phyloP scores from a whole-genome alignment of 2,888 invertebrate species.

The Cylloceria caligata region DNA sequence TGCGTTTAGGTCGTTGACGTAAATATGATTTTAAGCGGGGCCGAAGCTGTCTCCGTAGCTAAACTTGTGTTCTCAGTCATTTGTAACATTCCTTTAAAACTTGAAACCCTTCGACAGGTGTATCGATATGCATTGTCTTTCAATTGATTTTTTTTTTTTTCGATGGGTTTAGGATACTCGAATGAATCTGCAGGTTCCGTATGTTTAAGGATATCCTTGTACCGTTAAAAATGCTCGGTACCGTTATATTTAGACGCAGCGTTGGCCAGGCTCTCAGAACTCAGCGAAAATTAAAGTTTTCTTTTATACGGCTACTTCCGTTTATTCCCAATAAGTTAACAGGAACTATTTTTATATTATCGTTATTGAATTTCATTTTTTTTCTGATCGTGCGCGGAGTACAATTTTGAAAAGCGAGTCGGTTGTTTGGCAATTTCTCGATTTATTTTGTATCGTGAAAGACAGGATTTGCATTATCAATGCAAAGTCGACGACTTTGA shows the following conservation, averaged over 20 bases:
- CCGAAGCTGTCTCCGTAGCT: background rate
- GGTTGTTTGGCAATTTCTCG: background rate
- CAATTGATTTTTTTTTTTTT: background rate
- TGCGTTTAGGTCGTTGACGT: too few relatives aligned
- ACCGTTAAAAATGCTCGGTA: conserved; percentile 61
- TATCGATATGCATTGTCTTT: background rate
- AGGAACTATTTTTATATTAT: background rate
- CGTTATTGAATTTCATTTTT: background rate
- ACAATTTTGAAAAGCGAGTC: background rate
- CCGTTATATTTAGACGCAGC: conserved; percentile 60
- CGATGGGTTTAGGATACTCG: background rate
- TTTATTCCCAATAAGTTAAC: background rate
- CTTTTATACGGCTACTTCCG: background rate
- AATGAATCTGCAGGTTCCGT: conserved; percentile 11
- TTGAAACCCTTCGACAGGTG: background rate
- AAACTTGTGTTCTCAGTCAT: background rate
- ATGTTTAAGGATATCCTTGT: conserved; percentile 44
- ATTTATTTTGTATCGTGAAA: background rate
- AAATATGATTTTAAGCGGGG: background rate
- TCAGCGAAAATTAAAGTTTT: conserved; percentile 9
- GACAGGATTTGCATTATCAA: background rate
- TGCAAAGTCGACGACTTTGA: background rate
- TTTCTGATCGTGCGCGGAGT: background rate
- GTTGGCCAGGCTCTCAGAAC: conserved; percentile 3
- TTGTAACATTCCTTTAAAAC: background rate